These are phyloP conservation scores for Cottoperca gobio DNA, from an alignment of 2,797 vertebrate species.

Conservation along the genomic window DNA sequence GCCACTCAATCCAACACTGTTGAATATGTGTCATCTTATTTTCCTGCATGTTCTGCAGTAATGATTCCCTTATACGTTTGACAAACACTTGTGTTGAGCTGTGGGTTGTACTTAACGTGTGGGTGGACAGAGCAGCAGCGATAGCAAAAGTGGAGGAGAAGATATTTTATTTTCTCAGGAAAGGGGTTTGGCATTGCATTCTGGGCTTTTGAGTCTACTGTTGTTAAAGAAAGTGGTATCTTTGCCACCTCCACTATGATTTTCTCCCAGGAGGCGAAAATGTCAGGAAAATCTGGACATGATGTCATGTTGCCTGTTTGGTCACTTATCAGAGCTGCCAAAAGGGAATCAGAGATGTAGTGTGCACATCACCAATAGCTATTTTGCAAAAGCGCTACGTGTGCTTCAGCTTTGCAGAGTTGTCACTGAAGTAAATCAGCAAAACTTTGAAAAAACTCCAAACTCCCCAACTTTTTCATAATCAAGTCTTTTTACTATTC, in stretches of 20 bases:
- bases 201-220: conserved; percentile 23
- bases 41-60: not conserved
- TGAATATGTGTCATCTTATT: conserved; percentile 3
- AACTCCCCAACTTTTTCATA: conserved; percentile 24
- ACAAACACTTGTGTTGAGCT: conserved; percentile 17
- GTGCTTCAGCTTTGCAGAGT: too few relatives aligned
- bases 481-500: conserved; percentile 56
- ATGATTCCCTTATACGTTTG: not conserved
- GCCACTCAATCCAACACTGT: not conserved
- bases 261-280: not conserved
- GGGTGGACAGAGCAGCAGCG: conserved; percentile 36
- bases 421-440: conserved; percentile 28
- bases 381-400: conserved; percentile 4
- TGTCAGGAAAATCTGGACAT: conserved; percentile 4
- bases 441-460: conserved; percentile 15
- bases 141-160: conserved; percentile 44
- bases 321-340: conserved; percentile 5
- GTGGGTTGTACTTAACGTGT: conserved; percentile 26
- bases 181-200: conserved; percentile 41
- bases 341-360: not conserved
- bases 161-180: conserved; percentile 23
- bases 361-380: conserved; percentile 1
- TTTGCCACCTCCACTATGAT: not conserved
- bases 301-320: conserved; percentile 9
- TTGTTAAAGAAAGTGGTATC: conserved; percentile 2